Base-by-base conservation (phyloP, 35 echinoderm and acorn worm species). In the Ophiothrix spiculata region DNA sequence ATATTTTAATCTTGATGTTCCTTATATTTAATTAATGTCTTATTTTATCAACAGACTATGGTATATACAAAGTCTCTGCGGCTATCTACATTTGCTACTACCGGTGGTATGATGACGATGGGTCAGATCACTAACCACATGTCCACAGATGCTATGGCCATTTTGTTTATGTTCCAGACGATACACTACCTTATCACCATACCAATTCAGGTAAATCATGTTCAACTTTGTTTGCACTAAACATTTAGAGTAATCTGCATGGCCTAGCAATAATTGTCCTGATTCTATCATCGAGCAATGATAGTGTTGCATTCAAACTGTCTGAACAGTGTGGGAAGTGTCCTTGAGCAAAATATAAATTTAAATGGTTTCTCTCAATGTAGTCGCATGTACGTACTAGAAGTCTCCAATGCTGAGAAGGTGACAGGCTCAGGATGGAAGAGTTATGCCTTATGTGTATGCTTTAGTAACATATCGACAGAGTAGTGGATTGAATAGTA, bases 51-150 rank as follows among this genome's bases (percentile, higher is more conserved):
- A 6, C 56, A 88, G 86, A 54, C 77, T 14, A 37, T 82, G 37
- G 80, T 89, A 4, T 89, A 83, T 41, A 63, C 82, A 31, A 89
- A 89, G 34, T 75, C 87, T 28, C 39, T 89, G 42, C 79, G 87
- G n/a, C 25, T 89, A 41, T 82, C 87, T 6, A 89, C 79, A 3
- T 83, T 31, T 23, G 79, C 87, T 0, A 75, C 79, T 13, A 82
- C 79, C 0, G 79, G 80, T 40, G 87, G 80, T 25, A 40, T 41
- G 46, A 75, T 60, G 54, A 74, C 79, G 31, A 82, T 89, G 79
- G 87, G 87, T 19, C 79, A 89, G 25, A 89, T 89, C 39, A 82
- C 87, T 6, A 89, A 89, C 34, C 63, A 82, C 39, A 82, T 89
- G 56, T 89, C 80, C 15, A 80, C 73, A 32, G 87, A 89, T 82